Percentiles rank a stretch among this genome's conserved stretches.
Evolutionary conservation across 2,113 vertebrate species (phyloP).

Genomic region (Parus major): DNA sequence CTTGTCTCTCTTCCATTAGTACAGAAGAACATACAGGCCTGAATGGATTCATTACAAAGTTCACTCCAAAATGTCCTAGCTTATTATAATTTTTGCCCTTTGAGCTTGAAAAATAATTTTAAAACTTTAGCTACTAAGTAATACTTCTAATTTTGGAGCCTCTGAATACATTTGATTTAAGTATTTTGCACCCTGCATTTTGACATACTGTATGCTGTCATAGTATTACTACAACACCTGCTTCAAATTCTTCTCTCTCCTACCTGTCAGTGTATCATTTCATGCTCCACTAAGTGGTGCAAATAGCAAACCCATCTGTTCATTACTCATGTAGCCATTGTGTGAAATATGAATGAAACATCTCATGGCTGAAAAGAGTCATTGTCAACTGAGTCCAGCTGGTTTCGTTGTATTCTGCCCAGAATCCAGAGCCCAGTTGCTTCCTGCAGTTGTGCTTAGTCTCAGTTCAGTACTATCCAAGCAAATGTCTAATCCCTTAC

Average conservation of each 20-base stretch:
- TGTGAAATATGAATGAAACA: conserved; percentile 61
- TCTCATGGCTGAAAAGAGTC: conserved; percentile 53
- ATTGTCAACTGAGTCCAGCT: conserved; percentile 46
- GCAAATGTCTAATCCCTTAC: not conserved
- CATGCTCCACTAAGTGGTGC: conserved; percentile 60
- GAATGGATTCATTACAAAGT: not conserved
- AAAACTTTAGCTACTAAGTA: not conserved
- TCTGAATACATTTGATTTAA: not conserved
- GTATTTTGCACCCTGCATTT: conserved; percentile 8
- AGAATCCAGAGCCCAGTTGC: not conserved
- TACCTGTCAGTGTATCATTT: conserved; percentile 67
- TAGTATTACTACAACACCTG: conserved; percentile 30
- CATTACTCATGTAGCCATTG: conserved; percentile 57
- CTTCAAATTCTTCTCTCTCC: not conserved
- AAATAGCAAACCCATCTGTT: conserved; percentile 67
- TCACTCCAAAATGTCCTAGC: not conserved
- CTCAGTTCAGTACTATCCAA: not conserved
- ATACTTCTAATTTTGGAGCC: not conserved
- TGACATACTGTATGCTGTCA: not conserved
- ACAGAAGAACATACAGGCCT: not conserved
- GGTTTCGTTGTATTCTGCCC: not conserved
- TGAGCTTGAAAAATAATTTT: not conserved
- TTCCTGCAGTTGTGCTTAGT: not conserved
- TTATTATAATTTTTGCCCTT: not conserved
- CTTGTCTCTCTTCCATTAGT: not conserved